phyloP scores from a whole-genome alignment of 2,797 vertebrate species.

The Knipowitschia caucasica region DNA sequence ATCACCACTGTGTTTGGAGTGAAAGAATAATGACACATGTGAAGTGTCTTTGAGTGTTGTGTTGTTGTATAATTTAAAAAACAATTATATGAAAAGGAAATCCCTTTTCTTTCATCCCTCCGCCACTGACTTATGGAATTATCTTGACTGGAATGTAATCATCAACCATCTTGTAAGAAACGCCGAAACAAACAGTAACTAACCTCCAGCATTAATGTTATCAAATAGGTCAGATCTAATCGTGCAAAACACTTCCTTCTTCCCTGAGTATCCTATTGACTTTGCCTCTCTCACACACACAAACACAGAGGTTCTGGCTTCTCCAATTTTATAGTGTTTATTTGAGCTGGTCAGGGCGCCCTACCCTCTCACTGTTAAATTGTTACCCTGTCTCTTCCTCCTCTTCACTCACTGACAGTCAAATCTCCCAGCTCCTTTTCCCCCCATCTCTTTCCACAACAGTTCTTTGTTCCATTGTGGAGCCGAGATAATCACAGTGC shows the following conservation, averaged over 20 bases:
- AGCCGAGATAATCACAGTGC: constrained; percentile 30
- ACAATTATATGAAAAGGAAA: too few relatives aligned
- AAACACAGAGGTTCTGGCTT: constrained; percentile 21
- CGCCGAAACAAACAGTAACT: neutral
- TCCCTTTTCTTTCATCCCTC: too few relatives aligned
- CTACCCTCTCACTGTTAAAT: constrained; percentile 13
- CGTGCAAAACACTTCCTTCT: neutral
- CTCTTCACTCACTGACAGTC: constrained; percentile 34
- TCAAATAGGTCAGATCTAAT: neutral
- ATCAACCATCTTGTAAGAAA: too few relatives aligned
- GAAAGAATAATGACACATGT: too few relatives aligned
- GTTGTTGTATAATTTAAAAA: too few relatives aligned
- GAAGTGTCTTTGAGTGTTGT: too few relatives aligned
- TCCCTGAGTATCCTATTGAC: neutral
- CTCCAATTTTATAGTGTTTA: constrained; percentile 20
- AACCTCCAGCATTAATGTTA: neutral
- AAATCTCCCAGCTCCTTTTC: constrained; percentile 39
- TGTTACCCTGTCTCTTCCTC: constrained; percentile 22
- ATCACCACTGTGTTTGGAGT: too few relatives aligned
- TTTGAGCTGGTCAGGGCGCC: constrained; percentile 16
- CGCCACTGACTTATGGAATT: too few relatives aligned
- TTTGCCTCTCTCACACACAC: neutral
- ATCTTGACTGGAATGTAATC: too few relatives aligned
- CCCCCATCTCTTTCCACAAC: constrained; percentile 58
- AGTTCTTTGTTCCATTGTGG: constrained; percentile 62